These are phyloP conservation scores for Cylas formicarius DNA, from an alignment of 1,140 invertebrate species.

Conservation along the genomic window DNA sequence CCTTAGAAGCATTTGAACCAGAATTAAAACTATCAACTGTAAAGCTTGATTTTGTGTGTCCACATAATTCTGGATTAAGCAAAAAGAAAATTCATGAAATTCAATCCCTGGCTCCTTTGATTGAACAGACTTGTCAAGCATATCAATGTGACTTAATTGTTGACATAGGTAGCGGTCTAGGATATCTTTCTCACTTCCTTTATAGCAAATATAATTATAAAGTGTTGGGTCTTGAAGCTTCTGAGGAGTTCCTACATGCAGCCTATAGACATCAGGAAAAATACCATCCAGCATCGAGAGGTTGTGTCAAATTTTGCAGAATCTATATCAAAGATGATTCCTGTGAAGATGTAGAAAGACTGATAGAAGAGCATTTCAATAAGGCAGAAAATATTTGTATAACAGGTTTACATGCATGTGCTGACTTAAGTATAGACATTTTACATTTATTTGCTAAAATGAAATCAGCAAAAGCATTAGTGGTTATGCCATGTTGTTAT, in stretches of 20 bases:
- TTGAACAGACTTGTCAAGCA: constrained; percentile 49
- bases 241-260: constrained; percentile 51
- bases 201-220: constrained; percentile 54
- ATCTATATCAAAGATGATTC: constrained; percentile 50
- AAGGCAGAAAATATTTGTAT: constrained; percentile 44
- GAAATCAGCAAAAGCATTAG: constrained; percentile 49
- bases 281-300: constrained; percentile 46
- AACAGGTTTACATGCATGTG: constrained; percentile 75
- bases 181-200: constrained; percentile 69
- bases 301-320: constrained; percentile 51
- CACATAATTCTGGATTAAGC: constrained; percentile 28
- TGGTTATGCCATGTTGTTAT: constrained; percentile 81
- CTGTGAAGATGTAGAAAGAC: constrained; percentile 41
- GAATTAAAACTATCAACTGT: constrained; percentile 28
- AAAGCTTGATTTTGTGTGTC: constrained; percentile 10
- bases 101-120: constrained; percentile 49
- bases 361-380: constrained; percentile 40
- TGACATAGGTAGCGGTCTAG: constrained; percentile 77
- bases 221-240: constrained; percentile 68
- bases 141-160: constrained; percentile 53
- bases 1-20: constrained; percentile 42
- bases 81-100: constrained; percentile 67
- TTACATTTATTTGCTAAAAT: constrained; percentile 63
- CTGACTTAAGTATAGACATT: constrained; percentile 67
- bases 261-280: constrained; percentile 56